Base-by-base conservation (phyloP, 2,888 invertebrate genomes). In the Metacarcinus magister region DNA sequence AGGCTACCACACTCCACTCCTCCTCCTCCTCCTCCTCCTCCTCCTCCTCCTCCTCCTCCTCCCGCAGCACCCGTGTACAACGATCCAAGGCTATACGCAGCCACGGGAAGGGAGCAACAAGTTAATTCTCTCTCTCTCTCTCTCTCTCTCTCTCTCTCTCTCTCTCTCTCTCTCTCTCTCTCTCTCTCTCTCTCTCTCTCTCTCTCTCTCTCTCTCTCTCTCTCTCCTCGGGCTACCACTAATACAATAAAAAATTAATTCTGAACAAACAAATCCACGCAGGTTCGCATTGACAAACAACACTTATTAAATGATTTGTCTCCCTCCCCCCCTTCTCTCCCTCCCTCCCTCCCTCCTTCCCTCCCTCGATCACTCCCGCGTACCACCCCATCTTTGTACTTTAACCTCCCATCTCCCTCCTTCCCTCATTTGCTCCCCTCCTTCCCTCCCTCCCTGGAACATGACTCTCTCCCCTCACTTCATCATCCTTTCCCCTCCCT, bases 111-210 rank as follows among this genome's bases (percentile, higher is more conserved):
- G 48, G 48, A 43, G 48, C 48, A 92, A 92, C 92, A 92, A 48
- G 48, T 44, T 44, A 92, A 92, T 43, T 2, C 13, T 91, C 44
- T 91, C 48, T 91, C 91, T 39, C 93, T 48, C 46, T 60, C 54
- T 93, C 60, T 93, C 93, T 93, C 60, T 93, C 92, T 92, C 92
- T 92, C 28, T 46, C 92, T 44, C 92, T 46, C 48, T 48, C 60
- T 60, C 60, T 60, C 60, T 46, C 46, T 46, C 46, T 46, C 46
- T 46, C 46, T 46, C 46, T 46, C 46, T 46, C 46, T 46, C 46
- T 46, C 46, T 46, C 46, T 54, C 54, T 54, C 54, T 54, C 54
- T 54, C 54, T 54, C 54, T 54, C 54, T 54, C 54, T 54, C 54
- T 54, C 54, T 54, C 54, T 54, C 54, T 54, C 54, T 54, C 54